Base-by-base conservation (phyloP, 2,113 vertebrate genomes). In the Pterocles orientalis region DNA sequence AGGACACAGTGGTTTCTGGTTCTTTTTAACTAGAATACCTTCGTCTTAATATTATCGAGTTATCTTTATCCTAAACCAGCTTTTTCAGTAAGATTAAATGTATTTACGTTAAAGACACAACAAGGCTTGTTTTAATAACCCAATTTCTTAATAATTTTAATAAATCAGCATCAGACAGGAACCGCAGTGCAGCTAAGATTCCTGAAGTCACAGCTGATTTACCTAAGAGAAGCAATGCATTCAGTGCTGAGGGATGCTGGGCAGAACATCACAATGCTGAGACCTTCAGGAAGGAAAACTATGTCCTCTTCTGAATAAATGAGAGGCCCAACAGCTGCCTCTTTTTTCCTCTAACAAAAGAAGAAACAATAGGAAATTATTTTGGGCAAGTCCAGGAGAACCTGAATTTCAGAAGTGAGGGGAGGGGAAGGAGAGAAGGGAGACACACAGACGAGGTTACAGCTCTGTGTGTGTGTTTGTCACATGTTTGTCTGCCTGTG, bases 11-110 rank as follows among this genome's bases (percentile, higher is more conserved):
- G 58, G 57, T 87, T 95, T 97, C 95, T 95, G 65, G 58, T 90
- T 85, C 92, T 94, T 97, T 97, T 94, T 80, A 93, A 95, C 79
- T 71, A 72, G 92, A 97, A 95, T 88, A 89, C 73, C 57, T 97
- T 96, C 89, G 92, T 89, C 34, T 75, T 79, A 89, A 86, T 82
- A 79, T 91, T 96, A 96, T 66, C 83, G 80, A 1, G 0, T 85
- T 95, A 96, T 91, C 93, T 96, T 96, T 93, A 87, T 90, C 69
- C 85, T 88, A 57, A 90, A 69, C 8, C 23, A 90, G 31, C 9
- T 92, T 79, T 68, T 84, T 57, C 24, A 31, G 2, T 54, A 51
- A 64, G 31, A 91, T 53, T 56, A 90, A 65, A 75, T 21, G 21
- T 51, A 60, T 92, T 86, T 81, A 39, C 88, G 92, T 86, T 29